These are phyloP conservation scores for Botia almorhae DNA, from an alignment of 2,797 vertebrate species.

Conservation along the genomic window DNA sequence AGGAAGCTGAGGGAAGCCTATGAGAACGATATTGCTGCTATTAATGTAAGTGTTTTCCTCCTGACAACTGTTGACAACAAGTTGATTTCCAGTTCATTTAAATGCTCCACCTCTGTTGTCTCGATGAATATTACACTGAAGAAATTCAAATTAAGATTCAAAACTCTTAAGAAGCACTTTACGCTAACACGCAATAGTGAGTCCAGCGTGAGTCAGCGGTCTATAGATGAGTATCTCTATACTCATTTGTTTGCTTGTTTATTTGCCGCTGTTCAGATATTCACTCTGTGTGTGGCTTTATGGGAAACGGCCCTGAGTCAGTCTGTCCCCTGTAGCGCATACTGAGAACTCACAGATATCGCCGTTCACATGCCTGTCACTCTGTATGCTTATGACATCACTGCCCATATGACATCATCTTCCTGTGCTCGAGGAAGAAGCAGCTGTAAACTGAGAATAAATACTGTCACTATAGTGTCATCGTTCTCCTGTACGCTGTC, in stretches of 20 bases:
- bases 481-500: not conserved
- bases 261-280: slow-evolving; percentile 16
- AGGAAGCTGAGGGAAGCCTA: slow-evolving; percentile 93
- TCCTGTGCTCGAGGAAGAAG: slow-evolving; percentile 1
- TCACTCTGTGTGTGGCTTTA: slow-evolving; percentile 23
- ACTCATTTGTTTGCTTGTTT: not conserved
- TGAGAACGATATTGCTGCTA: slow-evolving; percentile 88
- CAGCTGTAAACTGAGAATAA: not conserved
- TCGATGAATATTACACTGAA: not conserved
- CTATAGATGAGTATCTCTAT: not conserved
- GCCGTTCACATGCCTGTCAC: not conserved
- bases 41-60: slow-evolving; percentile 81
- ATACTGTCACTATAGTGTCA: slow-evolving; percentile 28
- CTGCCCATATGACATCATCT: slow-evolving; percentile 21
- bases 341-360: slow-evolving; percentile 8
- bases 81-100: not conserved
- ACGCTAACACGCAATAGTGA: not conserved
- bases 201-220: slow-evolving; percentile 2
- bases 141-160: not conserved
- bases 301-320: slow-evolving; percentile 35
- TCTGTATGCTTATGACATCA: slow-evolving; percentile 10
- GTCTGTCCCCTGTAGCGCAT: not conserved
- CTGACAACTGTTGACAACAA: not conserved
- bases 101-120: not conserved
- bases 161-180: not conserved